Evolutionary conservation across 2,888 invertebrate genomes (phyloP).

Genomic region (Lasius platythorax): DNA sequence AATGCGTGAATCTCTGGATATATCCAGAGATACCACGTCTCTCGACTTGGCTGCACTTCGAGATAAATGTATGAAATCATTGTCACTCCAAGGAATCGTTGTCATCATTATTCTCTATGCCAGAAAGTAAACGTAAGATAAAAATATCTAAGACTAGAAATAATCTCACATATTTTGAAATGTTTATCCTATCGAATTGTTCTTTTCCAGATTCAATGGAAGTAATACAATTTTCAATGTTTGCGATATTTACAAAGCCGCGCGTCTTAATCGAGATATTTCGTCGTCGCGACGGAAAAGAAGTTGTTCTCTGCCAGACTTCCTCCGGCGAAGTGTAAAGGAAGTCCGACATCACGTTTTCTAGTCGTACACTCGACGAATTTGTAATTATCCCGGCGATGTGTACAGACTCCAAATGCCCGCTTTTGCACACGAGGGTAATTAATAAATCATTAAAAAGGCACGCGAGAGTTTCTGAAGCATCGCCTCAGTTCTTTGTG

Average conservation of each 20-base stretch:
- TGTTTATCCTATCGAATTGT: background rate
- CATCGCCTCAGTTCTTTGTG: slow-evolving; percentile 39
- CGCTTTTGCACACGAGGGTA: slow-evolving; percentile 42
- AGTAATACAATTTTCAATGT: background rate
- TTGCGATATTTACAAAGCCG: background rate
- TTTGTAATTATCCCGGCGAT: slow-evolving; percentile 66
- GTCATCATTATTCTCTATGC: slow-evolving; percentile 32
- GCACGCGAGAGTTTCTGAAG: background rate
- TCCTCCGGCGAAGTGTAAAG: slow-evolving; percentile 29
- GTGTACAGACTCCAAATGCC: slow-evolving; percentile 52
- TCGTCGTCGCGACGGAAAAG: background rate
- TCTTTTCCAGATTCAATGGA: background rate
- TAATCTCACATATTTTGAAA: slow-evolving; percentile 11
- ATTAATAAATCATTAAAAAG: slow-evolving; percentile 70
- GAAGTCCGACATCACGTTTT: slow-evolving; percentile 44
- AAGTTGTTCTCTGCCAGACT: slow-evolving; percentile 17
- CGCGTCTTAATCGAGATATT: slow-evolving; percentile 5
- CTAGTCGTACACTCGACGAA: slow-evolving; percentile 41
- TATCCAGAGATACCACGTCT: background rate
- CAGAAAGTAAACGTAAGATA: background rate
- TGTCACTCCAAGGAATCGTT: background rate
- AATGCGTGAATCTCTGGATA: slow-evolving; percentile 6
- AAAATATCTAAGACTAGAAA: background rate
- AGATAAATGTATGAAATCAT: background rate
- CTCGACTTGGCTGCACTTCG: background rate